A percentile compares a stretch with the other conserved stretches of the same genome.
phyloP scores from a whole-genome alignment of 2,797 vertebrate genomes.

The Helarctos malayanus region DNA sequence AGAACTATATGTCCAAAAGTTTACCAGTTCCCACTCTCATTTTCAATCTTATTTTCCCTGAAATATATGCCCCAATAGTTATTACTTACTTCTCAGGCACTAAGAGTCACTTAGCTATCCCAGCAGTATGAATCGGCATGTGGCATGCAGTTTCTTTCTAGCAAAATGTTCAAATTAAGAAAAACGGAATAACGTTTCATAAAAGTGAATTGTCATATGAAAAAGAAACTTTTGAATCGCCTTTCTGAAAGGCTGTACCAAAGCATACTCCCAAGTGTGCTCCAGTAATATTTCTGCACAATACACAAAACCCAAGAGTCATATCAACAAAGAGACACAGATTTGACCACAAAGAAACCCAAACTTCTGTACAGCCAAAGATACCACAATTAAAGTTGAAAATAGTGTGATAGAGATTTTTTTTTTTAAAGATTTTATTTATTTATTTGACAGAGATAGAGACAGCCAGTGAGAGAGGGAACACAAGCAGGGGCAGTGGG shows the following conservation, averaged over 20 bases:
- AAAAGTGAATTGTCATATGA: slow-evolving; percentile 38
- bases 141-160: not conserved
- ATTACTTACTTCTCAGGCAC: not conserved
- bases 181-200: not conserved
- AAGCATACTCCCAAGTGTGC: not conserved
- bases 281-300: not conserved
- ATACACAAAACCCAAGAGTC: not conserved
- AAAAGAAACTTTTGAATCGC: not conserved
- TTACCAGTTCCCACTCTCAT: not conserved
- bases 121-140: not conserved
- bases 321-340: not conserved
- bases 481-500: no score
- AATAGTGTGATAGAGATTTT: slow-evolving; percentile 19
- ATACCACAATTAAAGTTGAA: not conserved
- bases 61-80: not conserved
- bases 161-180: not conserved
- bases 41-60: not conserved
- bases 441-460: no score
- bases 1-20: not conserved
- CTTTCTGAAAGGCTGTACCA: not conserved
- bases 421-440: not conserved
- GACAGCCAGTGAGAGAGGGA: no score
- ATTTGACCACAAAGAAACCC: not conserved
- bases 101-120: not conserved
- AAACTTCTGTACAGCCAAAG: not conserved